Base-by-base conservation (phyloP, 2,797 vertebrate genomes). In the Caiman crocodilus region DNA sequence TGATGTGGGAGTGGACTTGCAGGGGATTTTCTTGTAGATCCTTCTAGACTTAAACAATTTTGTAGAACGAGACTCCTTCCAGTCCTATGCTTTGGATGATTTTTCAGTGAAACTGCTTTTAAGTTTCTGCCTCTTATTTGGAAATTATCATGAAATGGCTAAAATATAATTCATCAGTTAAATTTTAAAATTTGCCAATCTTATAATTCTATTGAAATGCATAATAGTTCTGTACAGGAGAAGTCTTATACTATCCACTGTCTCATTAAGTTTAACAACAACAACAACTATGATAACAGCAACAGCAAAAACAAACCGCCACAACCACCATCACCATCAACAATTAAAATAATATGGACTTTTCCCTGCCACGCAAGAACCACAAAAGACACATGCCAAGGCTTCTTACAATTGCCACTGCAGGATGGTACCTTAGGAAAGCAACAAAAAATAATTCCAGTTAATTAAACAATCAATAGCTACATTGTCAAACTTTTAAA, bases 401-500 rank as follows among this genome's bases (percentile, higher is more conserved):
- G 2, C 64, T 13, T 15, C 61, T 89, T 82, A 50, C 61, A 92
- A 84, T 56, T 93, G 81, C 76, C 86, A 84, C 42, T 55, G 69
- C 58, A 89, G 88, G 94, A 20, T 14, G 84, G 56, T 25, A 79
- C 81, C 71, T 76, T 76, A 81, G 71, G 76, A 94, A 89, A 79
- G 58, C 59, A 95, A 92, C 23, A 77, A 79, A 87, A 88, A 85
- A 87, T 7, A 74, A 90, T 71, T 83, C 80, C 64, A 95, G 90
- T 92, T 96, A 94, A 95, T 94, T 93, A 93, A 97, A 90, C 14
- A 90, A 67, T 30, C 64, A 35, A 30, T 74, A 95, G 42, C 73
- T 89, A 59, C 76, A 90, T 77, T 90, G 87, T 80, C 94, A 90
- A 85, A 96, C 79, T 50, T 21, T 90, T 96, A 94, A 94, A 94